These are phyloP conservation scores for Acyrthosiphon pisum DNA, from an alignment of 1,140 invertebrate genomes.

Conservation along the genomic window DNA sequence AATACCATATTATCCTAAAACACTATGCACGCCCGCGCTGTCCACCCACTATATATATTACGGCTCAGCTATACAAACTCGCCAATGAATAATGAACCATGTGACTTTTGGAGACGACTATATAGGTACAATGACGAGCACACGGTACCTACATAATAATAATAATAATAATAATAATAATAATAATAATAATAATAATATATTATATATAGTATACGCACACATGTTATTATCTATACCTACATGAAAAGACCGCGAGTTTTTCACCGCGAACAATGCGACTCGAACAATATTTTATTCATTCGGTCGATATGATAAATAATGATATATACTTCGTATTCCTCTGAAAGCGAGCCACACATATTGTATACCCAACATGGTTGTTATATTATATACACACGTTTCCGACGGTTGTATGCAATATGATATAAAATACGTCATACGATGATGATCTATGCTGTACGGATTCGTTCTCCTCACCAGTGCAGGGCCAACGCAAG, in stretches of 20 bases:
- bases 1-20: slow-evolving; percentile 52
- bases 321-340: background rate
- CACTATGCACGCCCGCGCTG: slow-evolving; percentile 56
- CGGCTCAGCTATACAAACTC: slow-evolving; percentile 50
- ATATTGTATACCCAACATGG: background rate
- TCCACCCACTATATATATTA: slow-evolving; percentile 44
- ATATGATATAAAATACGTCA: background rate
- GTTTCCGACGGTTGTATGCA: background rate
- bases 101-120: slow-evolving; percentile 50
- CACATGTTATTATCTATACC: background rate
- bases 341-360: background rate
- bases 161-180: too few relatives aligned
- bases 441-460: background rate
- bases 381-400: background rate
- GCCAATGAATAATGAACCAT: slow-evolving; percentile 55
- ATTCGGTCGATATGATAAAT: background rate
- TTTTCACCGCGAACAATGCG: background rate
- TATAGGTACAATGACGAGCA: slow-evolving; percentile 26
- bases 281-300: slow-evolving; percentile 15
- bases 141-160: background rate
- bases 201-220: too few relatives aligned
- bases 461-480: background rate
- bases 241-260: slow-evolving; percentile 41
- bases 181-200: too few relatives aligned
- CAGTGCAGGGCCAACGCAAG: background rate